Percentiles rank a stretch among this genome's conserved stretches.
Evolutionary conservation across 2,888 invertebrate species (phyloP).

Genomic region (Pachliopta kotzebuea): DNA sequence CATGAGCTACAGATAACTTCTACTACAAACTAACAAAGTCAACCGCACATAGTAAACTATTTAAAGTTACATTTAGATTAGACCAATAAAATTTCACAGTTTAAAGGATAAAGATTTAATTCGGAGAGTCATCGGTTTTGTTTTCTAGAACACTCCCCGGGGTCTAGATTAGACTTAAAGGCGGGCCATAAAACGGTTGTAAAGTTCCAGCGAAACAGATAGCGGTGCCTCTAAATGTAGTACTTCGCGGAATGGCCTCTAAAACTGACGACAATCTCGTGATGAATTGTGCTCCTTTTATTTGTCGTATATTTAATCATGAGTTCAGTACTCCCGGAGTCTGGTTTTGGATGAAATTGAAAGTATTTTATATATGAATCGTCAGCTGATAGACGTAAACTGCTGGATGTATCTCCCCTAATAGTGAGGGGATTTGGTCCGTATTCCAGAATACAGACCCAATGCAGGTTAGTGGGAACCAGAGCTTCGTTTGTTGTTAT

Average conservation of each 20-base stretch:
- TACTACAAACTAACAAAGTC: too few relatives aligned
- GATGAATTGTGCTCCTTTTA: constrained; percentile 35
- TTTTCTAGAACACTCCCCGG: not conserved
- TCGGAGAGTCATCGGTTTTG: constrained; percentile 29
- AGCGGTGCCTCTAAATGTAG: constrained; percentile 45
- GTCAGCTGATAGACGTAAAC: too few relatives aligned
- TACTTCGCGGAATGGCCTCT: constrained; percentile 47
- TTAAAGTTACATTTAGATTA: too few relatives aligned
- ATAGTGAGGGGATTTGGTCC: too few relatives aligned
- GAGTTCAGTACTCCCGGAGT: not conserved
- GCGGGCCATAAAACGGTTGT: constrained; percentile 44
- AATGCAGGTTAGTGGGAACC: too few relatives aligned
- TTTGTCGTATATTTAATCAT: constrained; percentile 29
- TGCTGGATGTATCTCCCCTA: too few relatives aligned
- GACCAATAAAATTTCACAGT: not conserved
- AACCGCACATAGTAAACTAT: too few relatives aligned
- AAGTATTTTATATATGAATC: too few relatives aligned
- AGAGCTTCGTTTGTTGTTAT: too few relatives aligned
- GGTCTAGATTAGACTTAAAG: constrained; percentile 41
- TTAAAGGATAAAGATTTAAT: not conserved
- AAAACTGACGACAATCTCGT: constrained; percentile 42
- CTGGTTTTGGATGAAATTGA: not conserved
- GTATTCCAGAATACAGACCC: too few relatives aligned
- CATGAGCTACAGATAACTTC: too few relatives aligned
- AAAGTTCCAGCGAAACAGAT: constrained; percentile 36